phyloP scores from a whole-genome alignment of 2,888 invertebrate genomes.

The Heliconius aoede region DNA sequence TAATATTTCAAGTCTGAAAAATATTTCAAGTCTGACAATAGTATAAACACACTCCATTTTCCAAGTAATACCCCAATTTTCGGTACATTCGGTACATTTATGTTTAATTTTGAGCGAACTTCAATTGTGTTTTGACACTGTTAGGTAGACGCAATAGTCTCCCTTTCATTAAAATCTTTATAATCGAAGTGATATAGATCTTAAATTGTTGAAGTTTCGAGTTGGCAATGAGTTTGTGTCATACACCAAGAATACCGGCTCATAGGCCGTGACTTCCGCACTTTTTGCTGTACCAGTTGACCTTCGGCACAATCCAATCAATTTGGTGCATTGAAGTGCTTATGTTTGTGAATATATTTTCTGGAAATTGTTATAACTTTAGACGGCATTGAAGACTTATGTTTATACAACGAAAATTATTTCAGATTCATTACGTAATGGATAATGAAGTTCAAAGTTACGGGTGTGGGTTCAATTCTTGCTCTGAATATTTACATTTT shows the following conservation, averaged over 20 bases:
- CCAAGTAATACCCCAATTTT: not conserved
- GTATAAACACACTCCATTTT: not conserved
- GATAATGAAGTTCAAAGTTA: too few relatives aligned
- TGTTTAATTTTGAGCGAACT: too few relatives aligned
- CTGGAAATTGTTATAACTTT: constrained; percentile 22
- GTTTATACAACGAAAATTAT: too few relatives aligned
- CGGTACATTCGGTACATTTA: too few relatives aligned
- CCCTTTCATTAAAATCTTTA: not conserved
- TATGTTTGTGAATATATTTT: constrained; percentile 33
- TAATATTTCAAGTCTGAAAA: too few relatives aligned
- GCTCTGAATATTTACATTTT: not conserved
- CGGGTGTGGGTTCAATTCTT: too few relatives aligned
- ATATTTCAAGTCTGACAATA: not conserved
- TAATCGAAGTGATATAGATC: not conserved
- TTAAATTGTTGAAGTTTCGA: constrained; percentile 5
- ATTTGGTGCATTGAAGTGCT: constrained; percentile 46
- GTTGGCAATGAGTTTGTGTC: constrained; percentile 45
- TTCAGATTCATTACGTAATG: too few relatives aligned
- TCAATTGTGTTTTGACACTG: not conserved
- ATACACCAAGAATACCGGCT: constrained; percentile 39
- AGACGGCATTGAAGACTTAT: constrained; percentile 14
- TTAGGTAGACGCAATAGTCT: too few relatives aligned
- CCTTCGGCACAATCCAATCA: constrained; percentile 52
- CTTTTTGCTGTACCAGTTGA: constrained; percentile 54
- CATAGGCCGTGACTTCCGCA: constrained; percentile 60